Evolutionary conservation across 1,140 invertebrate species (phyloP), one percentile per base, ranked within the genome.

Genomic region (Teleogryllus occipitalis): DNA sequence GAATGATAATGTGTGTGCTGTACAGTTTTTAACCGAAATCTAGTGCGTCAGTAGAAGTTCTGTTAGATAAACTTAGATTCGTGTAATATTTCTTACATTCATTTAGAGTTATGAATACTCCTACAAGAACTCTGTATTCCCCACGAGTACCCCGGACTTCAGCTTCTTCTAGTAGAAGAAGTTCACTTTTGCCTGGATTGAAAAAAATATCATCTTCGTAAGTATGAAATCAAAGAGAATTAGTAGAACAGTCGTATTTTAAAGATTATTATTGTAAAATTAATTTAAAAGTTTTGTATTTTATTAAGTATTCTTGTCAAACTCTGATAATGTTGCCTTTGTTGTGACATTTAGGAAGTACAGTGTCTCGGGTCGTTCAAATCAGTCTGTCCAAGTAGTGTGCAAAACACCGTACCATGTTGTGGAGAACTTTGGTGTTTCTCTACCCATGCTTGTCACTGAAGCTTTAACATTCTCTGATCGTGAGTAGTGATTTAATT

Each of bases 381-480:
- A 89, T 81, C 90, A 91, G 80, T 90, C 90, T 6, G 88, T 91
- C n/a, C 91, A 93, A 86, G 87, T 93, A 14, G 90, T 95, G 75
- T 89, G 90, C 81, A 90, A 92, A 82, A 91, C 92, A 8, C 86
- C 89, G n/a, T 87, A 87, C 80, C 91, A 92, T 83, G 88, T 89
- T 46, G 90, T 94, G 2, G 93, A 95, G 85, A 90, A 89, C 80
- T 96, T 91, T 89, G 95, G 95, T 0, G 87, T 90, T 47, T 89
- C 94, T 7, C 85, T 97, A 21, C 96, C 96, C 74, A 95, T 97
- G 7, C 88, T 95, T 72, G 93, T 98, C 0, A 96, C 94, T 48
- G 96, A 97, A 88, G 93, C 94, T 14, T 85, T 97, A n/a, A 94
- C 93, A 47, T 93, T 94, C 85, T 90, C 91, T 47, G 92, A 95